Base-by-base conservation (phyloP, 2,888 invertebrate genomes). In the Neocrepidodera transversa region DNA sequence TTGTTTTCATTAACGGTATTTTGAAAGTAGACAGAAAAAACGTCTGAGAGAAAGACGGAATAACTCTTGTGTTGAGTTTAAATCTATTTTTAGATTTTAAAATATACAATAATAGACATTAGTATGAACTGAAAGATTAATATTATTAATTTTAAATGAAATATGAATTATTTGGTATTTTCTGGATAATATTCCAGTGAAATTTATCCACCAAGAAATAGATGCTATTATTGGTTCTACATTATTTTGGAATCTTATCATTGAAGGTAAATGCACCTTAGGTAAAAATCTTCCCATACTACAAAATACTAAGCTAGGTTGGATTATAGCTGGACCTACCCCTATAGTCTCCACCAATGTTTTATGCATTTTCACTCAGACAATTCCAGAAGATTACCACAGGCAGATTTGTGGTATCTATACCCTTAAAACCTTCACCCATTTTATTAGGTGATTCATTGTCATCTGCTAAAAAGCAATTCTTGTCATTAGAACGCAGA, bases 241-340 rank as follows among this genome's bases (percentile, higher is more conserved):
- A 11, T 36, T 63, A 28, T 63, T 63, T 45, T 65, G 58, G 58
- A 43, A 62, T 48, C 28, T 65, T 11, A 8, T 63, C 1, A 14
- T 2, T 14, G 49, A 54, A 10, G 54, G 55, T n/a, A 60, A 47
- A 49, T 47, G 57, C 7, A 43, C 2, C 10, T 50, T 64, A 26
- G 43, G 52, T 8, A 62, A 42, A 32, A 51, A 51, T 50, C 5
- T 11, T 8, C 52, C 60, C 28, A 16, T 47, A 18, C 17, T 63
- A 10, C 60, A 58, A n/a, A 54, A 60, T 10, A 57, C 60, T 14
- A 11, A n/a, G n/a, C n/a, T n/a, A n/a, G n/a, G n/a, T n/a, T n/a
- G n/a, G n/a, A n/a, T n/a, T n/a, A n/a, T n/a, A 38, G 20, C 60
- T 1, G 62, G 58, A 6, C 18, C 32, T 45, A 28, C 28, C 20